Percentiles rank a stretch among this genome's conserved stretches.
These are phyloP conservation scores for Andrena camellia DNA, from an alignment of 2,888 invertebrate species.

Conservation along the genomic window DNA sequence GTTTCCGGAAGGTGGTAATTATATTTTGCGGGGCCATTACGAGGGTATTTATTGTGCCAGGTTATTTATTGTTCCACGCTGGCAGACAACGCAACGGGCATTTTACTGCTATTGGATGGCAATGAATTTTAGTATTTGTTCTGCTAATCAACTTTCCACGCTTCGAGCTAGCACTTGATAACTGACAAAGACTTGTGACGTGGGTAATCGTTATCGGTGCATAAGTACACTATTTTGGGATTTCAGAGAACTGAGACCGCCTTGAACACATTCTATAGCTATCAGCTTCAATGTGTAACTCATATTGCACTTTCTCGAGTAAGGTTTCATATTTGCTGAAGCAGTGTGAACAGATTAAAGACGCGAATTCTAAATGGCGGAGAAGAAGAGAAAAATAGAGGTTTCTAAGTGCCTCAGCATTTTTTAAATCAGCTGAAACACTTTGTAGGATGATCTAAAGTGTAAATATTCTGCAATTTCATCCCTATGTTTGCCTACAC, in stretches of 20 bases:
- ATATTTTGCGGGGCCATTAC: conserved; percentile 7
- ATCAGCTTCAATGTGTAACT: too few species aligned
- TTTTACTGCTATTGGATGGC: neutral
- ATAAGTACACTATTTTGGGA: too few species aligned
- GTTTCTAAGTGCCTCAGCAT: too few species aligned
- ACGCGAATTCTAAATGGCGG: too few species aligned
- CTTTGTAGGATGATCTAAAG: too few species aligned
- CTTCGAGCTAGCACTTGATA: neutral
- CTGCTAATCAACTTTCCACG: neutral
- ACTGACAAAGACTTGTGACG: neutral
- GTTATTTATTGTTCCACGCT: neutral
- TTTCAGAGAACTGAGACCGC: too few species aligned
- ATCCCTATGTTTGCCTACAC: neutral
- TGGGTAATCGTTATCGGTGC: neutral
- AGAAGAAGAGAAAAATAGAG: too few species aligned
- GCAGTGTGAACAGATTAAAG: too few species aligned
- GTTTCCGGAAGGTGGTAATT: conserved; percentile 5
- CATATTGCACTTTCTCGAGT: too few species aligned
- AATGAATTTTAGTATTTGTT: conserved; percentile 2
- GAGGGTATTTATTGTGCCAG: neutral
- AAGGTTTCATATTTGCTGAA: too few species aligned
- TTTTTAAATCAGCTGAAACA: too few species aligned
- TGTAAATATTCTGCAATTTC: neutral
- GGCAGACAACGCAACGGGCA: neutral
- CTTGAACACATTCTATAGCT: too few species aligned